Base-by-base conservation (phyloP, 2,888 invertebrate genomes). In the Acrocyrtus sp. region DNA sequence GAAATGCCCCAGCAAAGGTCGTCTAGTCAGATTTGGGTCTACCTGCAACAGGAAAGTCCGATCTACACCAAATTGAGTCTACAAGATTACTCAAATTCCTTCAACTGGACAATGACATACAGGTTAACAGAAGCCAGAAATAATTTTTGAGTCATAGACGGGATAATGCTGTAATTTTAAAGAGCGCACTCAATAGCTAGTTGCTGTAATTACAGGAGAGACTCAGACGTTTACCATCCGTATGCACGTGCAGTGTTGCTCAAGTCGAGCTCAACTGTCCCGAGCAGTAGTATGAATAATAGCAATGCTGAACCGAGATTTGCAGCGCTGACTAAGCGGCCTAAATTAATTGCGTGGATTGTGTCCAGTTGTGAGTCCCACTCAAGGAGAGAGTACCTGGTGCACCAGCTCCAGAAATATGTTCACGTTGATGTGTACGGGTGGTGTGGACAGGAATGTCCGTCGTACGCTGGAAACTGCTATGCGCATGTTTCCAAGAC, bases 221-320 rank as follows among this genome's bases (percentile, higher is more conserved):
- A 75, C 21, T 75, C 75, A 3, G 75, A 75, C 41, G 27, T 75
- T 19, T 75, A 75, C 24, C 47, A 43, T 29, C 72, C 75, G n/a
- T 72, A 75, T 17, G 63, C 61, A 12, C 54, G 61, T 10, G 12
- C 63, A n/a, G 19, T 62, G 17, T 12, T 2, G 5, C 15, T 17
- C 43, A n/a, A 10, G n/a, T 10, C 34, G 19, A 48, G 22, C 3
- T 2, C 26, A 10, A 21, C n/a, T n/a, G n/a, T n/a, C n/a, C n/a
- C 17, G 10, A 41, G 15, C 39, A 27, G 6, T n/a, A 15, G 1
- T 41, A 54, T 17, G 12, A 34, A 26, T 24, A 47, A 15, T 21
- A n/a, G n/a, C n/a, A n/a, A n/a, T n/a, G n/a, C n/a, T n/a, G n/a
- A n/a, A n/a, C n/a, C n/a, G n/a, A n/a, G n/a, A n/a, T n/a, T n/a